Evolutionary conservation across 1,140 invertebrate genomes (phyloP).

Genomic region (Ctenoplectra terminalis): DNA sequence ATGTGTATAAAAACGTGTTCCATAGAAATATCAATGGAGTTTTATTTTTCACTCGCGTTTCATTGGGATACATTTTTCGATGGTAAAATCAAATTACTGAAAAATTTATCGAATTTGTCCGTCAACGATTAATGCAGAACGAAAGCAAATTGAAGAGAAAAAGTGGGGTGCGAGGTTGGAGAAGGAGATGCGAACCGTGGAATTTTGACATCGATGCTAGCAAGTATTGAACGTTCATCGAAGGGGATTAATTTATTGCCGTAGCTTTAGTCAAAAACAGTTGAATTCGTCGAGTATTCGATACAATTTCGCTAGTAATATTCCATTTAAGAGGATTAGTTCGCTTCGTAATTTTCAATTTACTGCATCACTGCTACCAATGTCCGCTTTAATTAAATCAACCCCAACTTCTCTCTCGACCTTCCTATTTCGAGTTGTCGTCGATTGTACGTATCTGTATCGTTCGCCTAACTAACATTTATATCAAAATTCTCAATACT

Average conservation of each 20-base stretch:
- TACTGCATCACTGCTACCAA: constrained; percentile 25
- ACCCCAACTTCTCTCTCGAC: neutral
- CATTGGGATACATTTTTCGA: too few species aligned
- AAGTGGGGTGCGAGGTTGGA: too few species aligned
- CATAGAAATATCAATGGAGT: neutral
- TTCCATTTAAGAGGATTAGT: constrained; percentile 50
- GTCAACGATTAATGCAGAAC: neutral
- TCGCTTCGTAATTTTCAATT: constrained; percentile 50
- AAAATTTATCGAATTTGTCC: too few species aligned
- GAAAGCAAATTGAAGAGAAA: too few species aligned
- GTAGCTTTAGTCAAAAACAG: constrained; percentile 44
- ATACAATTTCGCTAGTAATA: constrained; percentile 7
- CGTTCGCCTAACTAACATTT: too few species aligned
- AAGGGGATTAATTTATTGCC: constrained; percentile 41
- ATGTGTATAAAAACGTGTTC: neutral
- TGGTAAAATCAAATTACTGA: too few species aligned
- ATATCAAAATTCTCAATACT: too few species aligned
- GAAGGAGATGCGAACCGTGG: neutral
- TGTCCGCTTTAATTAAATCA: constrained; percentile 45
- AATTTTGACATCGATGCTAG: constrained; percentile 28
- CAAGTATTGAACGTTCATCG: too few species aligned
- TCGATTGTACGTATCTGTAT: neutral
- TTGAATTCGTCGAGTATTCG: constrained; percentile 19
- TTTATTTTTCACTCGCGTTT: neutral
- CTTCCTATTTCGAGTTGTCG: neutral